Base-by-base conservation (phyloP, 2,888 invertebrate species). In the Endotricha flammealis region DNA sequence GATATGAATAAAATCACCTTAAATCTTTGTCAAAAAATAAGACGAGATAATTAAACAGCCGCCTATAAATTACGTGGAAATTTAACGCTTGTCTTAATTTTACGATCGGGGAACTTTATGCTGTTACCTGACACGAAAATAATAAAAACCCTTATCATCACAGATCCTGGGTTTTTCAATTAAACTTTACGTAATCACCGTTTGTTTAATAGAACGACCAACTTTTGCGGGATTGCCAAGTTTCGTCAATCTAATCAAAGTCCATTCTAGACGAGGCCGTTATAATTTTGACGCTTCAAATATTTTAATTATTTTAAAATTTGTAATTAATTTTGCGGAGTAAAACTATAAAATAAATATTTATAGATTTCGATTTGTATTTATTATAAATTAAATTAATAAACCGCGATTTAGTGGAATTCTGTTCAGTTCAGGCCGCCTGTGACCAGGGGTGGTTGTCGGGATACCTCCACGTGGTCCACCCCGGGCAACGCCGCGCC, bases 141-240 rank as follows among this genome's bases (percentile, higher is more conserved):
- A 64, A 65, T 65, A 61, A 66, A 70, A 69, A 65, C 59, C 64
- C 60, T 65, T 68, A 65, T 59, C 58, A 64, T 58, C 64, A 58
- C 64, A 61, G 61, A 68, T 64, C 61, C 59, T 48, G 51, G 57
- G 57, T 57, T 66, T 70, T 70, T 66, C 69, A 68, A 68, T 71
- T 66, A 69, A 71, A 71, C 69, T 71, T 71, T 66, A 56, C 53
- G 58, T 64, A 67, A 70, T 71, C 64, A 59, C 57, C 57, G 61
- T 65, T 67, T 64, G 64, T 57, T 61, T 63, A 63, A 64, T 55
- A 64, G 50, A 55, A 50, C 53, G 53, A 55, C 43, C 56, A 57
- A 67, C 57, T 62, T 64, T 32, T 42, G 36, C 50, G 44, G 53
- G 53, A 63, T 57, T 55, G 46, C 48, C 50, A 66, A 66, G 54